Evolutionary conservation across 2,888 invertebrate genomes (phyloP).

Genomic region (Lochmaea crataegi): DNA sequence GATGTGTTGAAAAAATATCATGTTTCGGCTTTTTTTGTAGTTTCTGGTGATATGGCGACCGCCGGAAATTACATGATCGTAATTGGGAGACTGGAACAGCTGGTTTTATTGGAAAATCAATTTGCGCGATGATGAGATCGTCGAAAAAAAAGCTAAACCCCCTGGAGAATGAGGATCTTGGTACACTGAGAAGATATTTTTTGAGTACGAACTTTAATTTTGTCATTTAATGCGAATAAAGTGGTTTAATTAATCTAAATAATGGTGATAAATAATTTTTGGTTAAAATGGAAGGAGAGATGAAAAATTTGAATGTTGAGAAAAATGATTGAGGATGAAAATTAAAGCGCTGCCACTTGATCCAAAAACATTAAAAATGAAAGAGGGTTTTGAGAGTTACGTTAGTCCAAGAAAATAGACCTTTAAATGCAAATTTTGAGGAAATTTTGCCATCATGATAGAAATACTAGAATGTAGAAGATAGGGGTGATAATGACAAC

Average conservation of each 20-base stretch:
- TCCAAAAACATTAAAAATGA: too few species aligned
- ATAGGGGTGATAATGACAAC: too few species aligned
- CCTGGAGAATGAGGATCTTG: slow-evolving; percentile 9
- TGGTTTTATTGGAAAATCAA: slow-evolving; percentile 38
- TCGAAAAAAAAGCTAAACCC: slow-evolving; percentile 18
- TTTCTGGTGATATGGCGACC: slow-evolving; percentile 29
- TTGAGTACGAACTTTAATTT: background rate
- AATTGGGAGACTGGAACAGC: slow-evolving; percentile 38
- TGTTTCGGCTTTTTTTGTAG: slow-evolving; percentile 18
- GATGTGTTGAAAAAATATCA: slow-evolving; percentile 11
- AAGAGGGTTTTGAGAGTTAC: too few species aligned
- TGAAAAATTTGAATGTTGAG: too few species aligned
- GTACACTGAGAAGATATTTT: slow-evolving; percentile 6
- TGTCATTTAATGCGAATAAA: background rate
- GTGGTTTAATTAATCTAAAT: background rate
- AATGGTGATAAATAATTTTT: background rate
- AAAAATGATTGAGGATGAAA: too few species aligned
- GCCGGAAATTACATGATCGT: slow-evolving; percentile 35
- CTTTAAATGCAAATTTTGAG: too few species aligned
- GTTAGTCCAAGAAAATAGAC: too few species aligned
- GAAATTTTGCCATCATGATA: too few species aligned
- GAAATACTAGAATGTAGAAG: too few species aligned
- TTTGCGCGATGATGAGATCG: slow-evolving; percentile 34
- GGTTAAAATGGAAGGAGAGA: too few species aligned
- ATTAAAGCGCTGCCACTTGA: too few species aligned